Evolutionary conservation across 2,797 vertebrate genomes (phyloP), one percentile per base, ranked within the genome.

Genomic region (Neoniphon sammara): DNA sequence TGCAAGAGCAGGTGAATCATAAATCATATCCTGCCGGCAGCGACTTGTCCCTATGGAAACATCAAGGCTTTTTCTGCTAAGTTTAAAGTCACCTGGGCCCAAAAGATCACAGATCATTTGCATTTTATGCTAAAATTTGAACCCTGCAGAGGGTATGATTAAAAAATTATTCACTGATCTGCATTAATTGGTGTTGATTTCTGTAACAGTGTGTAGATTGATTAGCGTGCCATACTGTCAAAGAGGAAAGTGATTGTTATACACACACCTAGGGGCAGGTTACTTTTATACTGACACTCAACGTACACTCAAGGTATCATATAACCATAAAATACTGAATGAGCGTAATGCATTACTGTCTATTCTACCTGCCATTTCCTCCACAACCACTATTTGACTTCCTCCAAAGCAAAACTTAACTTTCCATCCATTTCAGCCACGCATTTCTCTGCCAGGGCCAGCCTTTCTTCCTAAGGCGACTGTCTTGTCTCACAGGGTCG

Each of bases 181-280:
- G 57, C 65, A 75, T 78, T 55, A 3, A 70, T 62, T 66, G 4
- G 55, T 65, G 30, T 72, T 52, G 58, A 67, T 65, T 63, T 71
- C 56, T 55, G 50, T 61, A 62, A 12, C 15, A 52, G 50, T 9
- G 23, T 53, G 17, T 66, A 65, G 60, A 55, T 21, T 75, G 53
- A 73, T 70, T 0, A 10, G n/a, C 47, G 11, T 39, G 31, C 36
- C 23, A 27, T 36, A 34, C 8, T 15, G 14, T 27, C 20, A 21
- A 31, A 47, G 10, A n/a, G 23, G 42, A 46, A 31, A 18, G 30
- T 36, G 34, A 36, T 36, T 64, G 50, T 62, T 18, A 57, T 0
- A 7, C 39, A 56, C 53, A 63, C 7, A 36, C 30, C 6, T 10
- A 3, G 12, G 18, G 23, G 25, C 10, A 55, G 39, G 36, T 31